Conservation (phyloP, 2,888 invertebrate genomes). For the Lydus trimaculatus region DNA sequence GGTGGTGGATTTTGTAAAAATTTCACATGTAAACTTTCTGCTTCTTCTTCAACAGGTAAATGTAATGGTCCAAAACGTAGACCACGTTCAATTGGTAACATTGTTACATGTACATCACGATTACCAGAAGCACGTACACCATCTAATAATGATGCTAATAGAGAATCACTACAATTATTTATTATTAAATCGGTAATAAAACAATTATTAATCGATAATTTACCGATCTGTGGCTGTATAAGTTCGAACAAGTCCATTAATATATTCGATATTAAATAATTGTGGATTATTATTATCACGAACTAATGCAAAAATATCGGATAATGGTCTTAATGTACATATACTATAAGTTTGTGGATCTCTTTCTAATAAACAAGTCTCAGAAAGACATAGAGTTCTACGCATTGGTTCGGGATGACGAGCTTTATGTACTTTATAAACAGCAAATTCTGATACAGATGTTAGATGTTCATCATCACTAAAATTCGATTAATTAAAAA, state of each 20-base stretch:
- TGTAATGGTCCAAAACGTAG: conserved; percentile 89
- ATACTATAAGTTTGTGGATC: conserved; percentile 97
- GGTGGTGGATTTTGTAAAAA: conserved; percentile 73
- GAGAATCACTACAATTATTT: conserved; percentile 75
- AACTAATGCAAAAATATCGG: conserved; percentile 90
- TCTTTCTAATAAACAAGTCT: conserved; percentile 93
- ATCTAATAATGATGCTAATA: conserved; percentile 94
- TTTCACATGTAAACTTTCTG: conserved; percentile 90
- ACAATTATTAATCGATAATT: conserved; percentile 10
- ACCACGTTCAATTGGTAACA: conserved; percentile 83
- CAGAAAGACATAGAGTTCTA: conserved; percentile 91
- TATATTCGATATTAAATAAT: conserved; percentile 92
- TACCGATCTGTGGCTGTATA: conserved; percentile 93
- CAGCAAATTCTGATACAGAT: conserved; percentile 94
- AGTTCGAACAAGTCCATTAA: conserved; percentile 86
- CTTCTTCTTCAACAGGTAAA: conserved; percentile 94
- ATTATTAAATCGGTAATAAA: neutral
- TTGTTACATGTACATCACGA: conserved; percentile 93
- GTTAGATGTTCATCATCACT: conserved; percentile 96
- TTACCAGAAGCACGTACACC: conserved; percentile 97
- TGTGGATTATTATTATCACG: conserved; percentile 92
- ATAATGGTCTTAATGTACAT: conserved; percentile 82
- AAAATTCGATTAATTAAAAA: conserved; percentile 44
- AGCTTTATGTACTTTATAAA: conserved; percentile 87
- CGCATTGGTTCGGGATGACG: conserved; percentile 86